Base-by-base conservation (phyloP, 2,113 vertebrate genomes). In the Gallinago paraguaiae region DNA sequence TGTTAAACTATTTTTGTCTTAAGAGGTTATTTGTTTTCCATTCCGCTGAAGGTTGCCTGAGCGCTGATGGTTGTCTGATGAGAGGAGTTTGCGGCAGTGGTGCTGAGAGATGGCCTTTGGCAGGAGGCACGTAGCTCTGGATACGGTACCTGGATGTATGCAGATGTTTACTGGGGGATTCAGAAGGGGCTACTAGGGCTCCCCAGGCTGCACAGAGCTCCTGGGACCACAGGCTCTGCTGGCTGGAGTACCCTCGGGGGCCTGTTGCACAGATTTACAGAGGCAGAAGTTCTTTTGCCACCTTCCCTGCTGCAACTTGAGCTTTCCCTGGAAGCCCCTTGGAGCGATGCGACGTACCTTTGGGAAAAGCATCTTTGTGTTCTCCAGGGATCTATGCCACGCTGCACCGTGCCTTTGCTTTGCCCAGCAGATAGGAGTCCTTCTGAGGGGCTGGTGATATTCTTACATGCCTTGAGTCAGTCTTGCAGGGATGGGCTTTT, bases 91-190 rank as follows among this genome's bases (percentile, higher is more conserved):
- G 17, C 1, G 2, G 7, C 3, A 2, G 35, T 48, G 56, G 25
- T 82, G 24, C 27, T 70, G 67, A 10, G 35, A 56, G 46, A 43
- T n/a, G 39, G 30, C n/a, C 70, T 45, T 71, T 80, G 54, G 8
- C 39, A 35, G 35, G 33, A 84, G 33, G 19, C 4, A 1, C 2
- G 2, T n/a, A 59, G 56, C 24, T 75, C 74, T 76, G 67, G 12
- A 59, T 53, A 28, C 2, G 13, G 30, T 15, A 54, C 0, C 0
- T n/a, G 31, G 41, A 31, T 25, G 20, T 16, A 14, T 0, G 0
- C 12, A 28, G n/a, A 18, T 3, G 0, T 59, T 81, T 78, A 4
- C 25, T 37, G 7, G 13, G 43, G 59, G 19, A 16, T 27, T 69
- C 17, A 37, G 89, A 30, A 72, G 24, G 17, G 19, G 37, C 7